Evolutionary conservation across 2,888 invertebrate species (phyloP), one percentile per base, ranked within the genome.

Genomic region (Cosmopolites sordidus): DNA sequence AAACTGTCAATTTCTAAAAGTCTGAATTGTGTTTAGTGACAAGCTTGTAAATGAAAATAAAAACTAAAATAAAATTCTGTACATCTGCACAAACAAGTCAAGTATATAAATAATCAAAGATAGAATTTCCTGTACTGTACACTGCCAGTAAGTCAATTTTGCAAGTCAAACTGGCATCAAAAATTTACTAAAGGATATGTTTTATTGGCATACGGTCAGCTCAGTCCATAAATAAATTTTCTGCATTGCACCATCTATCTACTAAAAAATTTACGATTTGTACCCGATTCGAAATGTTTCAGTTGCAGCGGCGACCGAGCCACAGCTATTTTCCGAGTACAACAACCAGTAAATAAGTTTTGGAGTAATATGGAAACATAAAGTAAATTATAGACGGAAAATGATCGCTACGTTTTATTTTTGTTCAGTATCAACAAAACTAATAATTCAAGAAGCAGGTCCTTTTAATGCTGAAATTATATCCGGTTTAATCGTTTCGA

Each of bases 151-250:
- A 50, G 47, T 47, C 39, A 54, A 54, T 54, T 54, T 49, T 37
- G 18, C 37, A 46, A 40, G 46, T 46, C 53, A 58, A 51, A 53
- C 50, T 57, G 54, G 46, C 52, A 44, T 53, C 59, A 59, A 68
- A 69, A 65, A 68, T 68, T 68, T 62, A 66, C 64, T 62, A 63
- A 64, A 64, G 65, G 52, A 53, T 52, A 67, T 68, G 67, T 69
- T 70, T 69, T 68, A 40, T 40, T 16, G 40, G 40, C 16, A 40
- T 14, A 40, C 40, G 9, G 17, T 8, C 15, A 16, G 17, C 16
- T 11, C 40, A 16, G 16, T 16, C 71, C 71, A 72, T 73, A 73
- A 73, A 72, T 73, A 73, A 71, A 72, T 71, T 72, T 71, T 66
- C 70, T 69, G 71, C 71, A 70, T 59, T 71, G 71, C 71, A 69